Evolutionary conservation across 2,113 vertebrate genomes (phyloP).

Genomic region (Climacteris rufus): DNA sequence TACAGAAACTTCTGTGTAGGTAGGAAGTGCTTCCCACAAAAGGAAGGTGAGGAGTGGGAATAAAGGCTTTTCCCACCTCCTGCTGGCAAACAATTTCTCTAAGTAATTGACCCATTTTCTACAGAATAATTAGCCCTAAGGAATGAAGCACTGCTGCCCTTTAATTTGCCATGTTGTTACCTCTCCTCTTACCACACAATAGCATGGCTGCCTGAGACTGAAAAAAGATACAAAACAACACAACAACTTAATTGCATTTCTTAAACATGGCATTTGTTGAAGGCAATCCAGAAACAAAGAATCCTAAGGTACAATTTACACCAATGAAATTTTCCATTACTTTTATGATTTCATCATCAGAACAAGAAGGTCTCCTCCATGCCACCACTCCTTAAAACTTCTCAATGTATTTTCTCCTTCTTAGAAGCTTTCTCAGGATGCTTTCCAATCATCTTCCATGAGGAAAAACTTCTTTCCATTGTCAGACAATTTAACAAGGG

Average conservation of each 20-base stretch:
- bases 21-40: background rate
- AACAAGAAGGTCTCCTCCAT: background rate
- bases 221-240: background rate
- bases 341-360: background rate
- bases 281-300: conserved; percentile 6
- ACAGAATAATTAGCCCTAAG: conserved; percentile 13
- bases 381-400: background rate
- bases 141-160: background rate
- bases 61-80: background rate
- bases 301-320: background rate
- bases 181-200: background rate
- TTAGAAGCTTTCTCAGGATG: background rate
- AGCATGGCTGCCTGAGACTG: background rate
- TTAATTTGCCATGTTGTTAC: conserved; percentile 35
- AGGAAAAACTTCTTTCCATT: background rate
- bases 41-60: background rate
- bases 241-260: background rate
- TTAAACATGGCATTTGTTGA: background rate
- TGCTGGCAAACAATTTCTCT: conserved; percentile 14
- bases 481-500: background rate
- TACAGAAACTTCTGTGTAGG: background rate
- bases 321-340: background rate
- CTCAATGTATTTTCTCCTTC: background rate
- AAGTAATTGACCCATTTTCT: conserved; percentile 42
- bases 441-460: background rate